Evolutionary conservation across 2,888 invertebrate species (phyloP).

Genomic region (Lasioglossum leucozonium): DNA sequence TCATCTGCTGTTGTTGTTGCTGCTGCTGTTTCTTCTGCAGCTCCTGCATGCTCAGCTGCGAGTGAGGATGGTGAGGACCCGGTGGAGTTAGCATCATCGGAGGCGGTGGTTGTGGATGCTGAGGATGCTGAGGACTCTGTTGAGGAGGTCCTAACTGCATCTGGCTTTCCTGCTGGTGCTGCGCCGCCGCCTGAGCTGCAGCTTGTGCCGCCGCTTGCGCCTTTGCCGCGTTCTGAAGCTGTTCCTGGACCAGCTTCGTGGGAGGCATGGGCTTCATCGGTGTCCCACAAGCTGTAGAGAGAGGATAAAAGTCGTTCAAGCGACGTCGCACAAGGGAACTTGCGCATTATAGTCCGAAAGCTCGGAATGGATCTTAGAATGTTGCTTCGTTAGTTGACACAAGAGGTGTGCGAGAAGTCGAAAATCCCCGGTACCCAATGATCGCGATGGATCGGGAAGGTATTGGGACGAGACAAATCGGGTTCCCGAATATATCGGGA

Average conservation of each 20-base stretch:
- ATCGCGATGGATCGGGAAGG: not conserved
- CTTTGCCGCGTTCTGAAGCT: conserved; percentile 82
- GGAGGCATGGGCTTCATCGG: conserved; percentile 91
- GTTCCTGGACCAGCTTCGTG: conserved; percentile 89
- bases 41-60: conserved; percentile 88
- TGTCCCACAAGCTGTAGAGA: conserved; percentile 86
- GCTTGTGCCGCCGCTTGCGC: conserved; percentile 83
- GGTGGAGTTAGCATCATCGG: conserved; percentile 91
- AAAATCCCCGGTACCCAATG: not conserved
- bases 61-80: conserved; percentile 91
- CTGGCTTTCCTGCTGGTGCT: conserved; percentile 82
- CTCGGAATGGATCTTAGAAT: conserved; percentile 61
- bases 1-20: conserved; percentile 86
- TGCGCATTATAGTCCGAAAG: conserved; percentile 69
- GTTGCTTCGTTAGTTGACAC: conserved; percentile 27
- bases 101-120: conserved; percentile 84
- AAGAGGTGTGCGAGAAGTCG: not conserved
- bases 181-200: conserved; percentile 79
- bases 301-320: conserved; percentile 43
- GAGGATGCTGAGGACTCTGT: conserved; percentile 80
- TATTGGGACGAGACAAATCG: no score
- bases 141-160: conserved; percentile 82
- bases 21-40: conserved; percentile 87
- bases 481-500: no score
- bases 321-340: not conserved